These are phyloP conservation scores for Ganaspis brasiliensis DNA, from an alignment of 2,888 invertebrate species.

Conservation along the genomic window DNA sequence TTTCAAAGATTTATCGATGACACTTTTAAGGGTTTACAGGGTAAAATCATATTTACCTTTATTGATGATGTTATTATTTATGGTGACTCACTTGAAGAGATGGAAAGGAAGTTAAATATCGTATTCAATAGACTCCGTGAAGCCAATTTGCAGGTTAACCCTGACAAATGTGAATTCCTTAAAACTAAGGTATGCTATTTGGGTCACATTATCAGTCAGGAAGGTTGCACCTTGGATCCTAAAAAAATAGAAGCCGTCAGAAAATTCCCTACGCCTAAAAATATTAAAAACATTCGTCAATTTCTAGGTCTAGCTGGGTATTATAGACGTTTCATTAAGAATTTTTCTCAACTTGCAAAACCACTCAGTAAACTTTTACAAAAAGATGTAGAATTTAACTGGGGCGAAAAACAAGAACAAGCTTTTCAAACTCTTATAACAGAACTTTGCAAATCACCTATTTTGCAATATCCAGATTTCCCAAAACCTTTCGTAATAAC, in stretches of 20 bases:
- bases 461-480: too few relatives aligned
- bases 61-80: slow-evolving; percentile 49
- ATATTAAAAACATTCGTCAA: slow-evolving; percentile 41
- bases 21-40: slow-evolving; percentile 2
- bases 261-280: slow-evolving; percentile 14
- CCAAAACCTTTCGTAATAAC: too few relatives aligned
- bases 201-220: slow-evolving; percentile 49
- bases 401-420: slow-evolving; percentile 47
- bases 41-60: slow-evolving; percentile 43
- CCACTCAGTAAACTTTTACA: slow-evolving; percentile 57
- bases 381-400: slow-evolving; percentile 58
- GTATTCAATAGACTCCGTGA: neutral
- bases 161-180: slow-evolving; percentile 61
- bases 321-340: slow-evolving; percentile 47
- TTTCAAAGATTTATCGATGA: too few relatives aligned
- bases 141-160: slow-evolving; percentile 52
- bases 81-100: neutral
- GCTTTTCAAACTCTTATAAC: slow-evolving; percentile 39
- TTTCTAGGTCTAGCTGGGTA: neutral
- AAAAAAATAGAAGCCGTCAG: neutral
- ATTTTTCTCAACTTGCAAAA: slow-evolving; percentile 55
- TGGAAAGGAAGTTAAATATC: neutral
- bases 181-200: slow-evolving; percentile 5
- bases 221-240: slow-evolving; percentile 61
- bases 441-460: slow-evolving; percentile 34